phyloP scores from a whole-genome alignment of 2,888 invertebrate genomes.

The Dynastes maya region DNA sequence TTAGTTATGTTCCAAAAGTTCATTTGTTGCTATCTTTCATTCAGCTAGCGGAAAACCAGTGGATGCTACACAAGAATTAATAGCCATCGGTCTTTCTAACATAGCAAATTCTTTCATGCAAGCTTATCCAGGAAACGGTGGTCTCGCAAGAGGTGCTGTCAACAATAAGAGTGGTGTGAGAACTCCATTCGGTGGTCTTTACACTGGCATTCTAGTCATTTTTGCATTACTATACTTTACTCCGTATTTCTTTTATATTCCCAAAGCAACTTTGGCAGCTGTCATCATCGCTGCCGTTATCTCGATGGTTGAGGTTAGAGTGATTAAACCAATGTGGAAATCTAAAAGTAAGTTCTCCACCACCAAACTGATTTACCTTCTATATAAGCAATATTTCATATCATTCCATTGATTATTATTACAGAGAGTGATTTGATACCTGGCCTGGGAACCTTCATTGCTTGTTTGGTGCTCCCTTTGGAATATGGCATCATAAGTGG shows the following conservation, averaged over 20 bases:
- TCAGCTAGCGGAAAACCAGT: conserved; percentile 83
- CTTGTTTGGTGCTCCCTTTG: conserved; percentile 86
- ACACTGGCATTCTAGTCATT: conserved; percentile 86
- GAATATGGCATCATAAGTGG: conserved; percentile 92
- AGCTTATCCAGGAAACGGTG: conserved; percentile 89
- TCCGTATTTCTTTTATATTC: conserved; percentile 90
- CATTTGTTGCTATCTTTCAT: conserved; percentile 53
- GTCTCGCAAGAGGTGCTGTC: conserved; percentile 90
- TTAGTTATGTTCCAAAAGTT: background rate
- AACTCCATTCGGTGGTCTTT: conserved; percentile 89
- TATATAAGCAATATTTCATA: background rate
- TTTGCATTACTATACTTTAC: conserved; percentile 89
- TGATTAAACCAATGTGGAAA: conserved; percentile 90
- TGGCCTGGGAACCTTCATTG: conserved; percentile 88
- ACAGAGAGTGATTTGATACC: conserved; percentile 90
- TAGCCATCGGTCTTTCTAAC: conserved; percentile 88
- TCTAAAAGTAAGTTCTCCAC: conserved; percentile 82
- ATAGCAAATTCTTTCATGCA: conserved; percentile 90
- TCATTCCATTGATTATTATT: conserved; percentile 54
- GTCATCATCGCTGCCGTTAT: conserved; percentile 94
- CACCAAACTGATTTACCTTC: background rate
- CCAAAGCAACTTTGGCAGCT: conserved; percentile 88
- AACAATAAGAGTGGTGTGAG: conserved; percentile 91
- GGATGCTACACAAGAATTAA: conserved; percentile 92
- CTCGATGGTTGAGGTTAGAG: conserved; percentile 92